Base-by-base conservation (phyloP, 2,113 vertebrate species). In the Tringa solitaria region DNA sequence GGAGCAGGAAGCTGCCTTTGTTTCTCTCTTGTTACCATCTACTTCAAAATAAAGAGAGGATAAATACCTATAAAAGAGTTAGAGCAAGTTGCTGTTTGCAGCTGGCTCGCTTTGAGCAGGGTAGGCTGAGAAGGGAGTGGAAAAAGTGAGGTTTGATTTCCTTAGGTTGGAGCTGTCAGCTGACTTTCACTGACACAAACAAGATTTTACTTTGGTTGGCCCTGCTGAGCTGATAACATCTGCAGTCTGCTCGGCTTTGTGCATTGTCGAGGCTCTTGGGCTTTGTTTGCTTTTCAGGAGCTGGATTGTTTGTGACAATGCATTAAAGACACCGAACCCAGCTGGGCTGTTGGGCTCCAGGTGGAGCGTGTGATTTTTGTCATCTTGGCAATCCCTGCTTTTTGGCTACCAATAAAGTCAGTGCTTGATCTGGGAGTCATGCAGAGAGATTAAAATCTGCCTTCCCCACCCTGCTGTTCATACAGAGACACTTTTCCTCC, bases 151-250 rank as follows among this genome's bases (percentile, higher is more conserved):
- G 67, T 27, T 64, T 21, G 43, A 7, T 64, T 63, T 28, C 67
- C 88, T 61, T 16, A 8, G 8, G 60, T 21, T 73, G 17, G 41
- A 88, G 76, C 82, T 43, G n/a, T 80, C 84, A 57, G 84, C 93
- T 80, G 84, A 78, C 88, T 89, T 87, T 73, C 69, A 8, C 84
- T 93, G 94, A 48, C 95, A 82, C 87, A 91, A 91, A 91, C 84
- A 91, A 93, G 92, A 15, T 89, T 75, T 72, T 54, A 21, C 87
- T 89, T 5, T 1, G 75, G 51, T 56, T 14, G 32, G 54, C 33
- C 78, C 54, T 2, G 33, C 60, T 32, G 78, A 89, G 87, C 91
- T 0, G 68, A 65, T 86, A 76, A 80, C 81, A 63, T 92, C 95
- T 90, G 94, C 65, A 61, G 57, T 9, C 51, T 23, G 50, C 87